Conservation (phyloP, 2,888 invertebrate species). For the Parapristionchus giblindavisi region DNA sequence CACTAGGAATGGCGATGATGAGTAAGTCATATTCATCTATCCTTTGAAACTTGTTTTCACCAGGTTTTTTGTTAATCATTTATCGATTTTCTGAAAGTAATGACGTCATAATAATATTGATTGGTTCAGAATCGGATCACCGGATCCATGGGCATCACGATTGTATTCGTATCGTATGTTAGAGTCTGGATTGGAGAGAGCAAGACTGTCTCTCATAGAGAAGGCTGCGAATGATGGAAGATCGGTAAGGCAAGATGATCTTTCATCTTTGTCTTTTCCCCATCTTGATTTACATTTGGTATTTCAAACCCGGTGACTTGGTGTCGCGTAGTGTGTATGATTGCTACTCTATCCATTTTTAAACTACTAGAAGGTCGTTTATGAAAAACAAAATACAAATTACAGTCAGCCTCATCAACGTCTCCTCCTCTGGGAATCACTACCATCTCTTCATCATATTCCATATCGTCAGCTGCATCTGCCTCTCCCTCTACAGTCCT, state of each 20-base stretch:
- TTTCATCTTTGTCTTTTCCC: neutral
- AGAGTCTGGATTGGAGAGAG: slow-evolving; percentile 51
- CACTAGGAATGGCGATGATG: neutral
- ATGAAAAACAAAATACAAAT: neutral
- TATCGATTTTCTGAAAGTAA: neutral
- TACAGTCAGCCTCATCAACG: slow-evolving; percentile 11
- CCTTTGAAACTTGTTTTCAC: neutral
- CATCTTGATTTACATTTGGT: neutral
- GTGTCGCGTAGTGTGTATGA: neutral
- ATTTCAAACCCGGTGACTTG: neutral
- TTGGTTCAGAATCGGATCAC: slow-evolving; percentile 70
- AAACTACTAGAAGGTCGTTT: too few species aligned
- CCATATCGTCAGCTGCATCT: slow-evolving; percentile 31
- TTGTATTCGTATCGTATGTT: slow-evolving; percentile 77
- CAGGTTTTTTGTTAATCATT: neutral
- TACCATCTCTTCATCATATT: slow-evolving; percentile 44
- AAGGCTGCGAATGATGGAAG: slow-evolving; percentile 1
- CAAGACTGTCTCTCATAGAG: slow-evolving; percentile 41
- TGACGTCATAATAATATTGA: too few species aligned
- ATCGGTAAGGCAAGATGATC: neutral
- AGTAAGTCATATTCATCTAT: neutral
- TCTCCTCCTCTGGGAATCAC: slow-evolving; percentile 39
- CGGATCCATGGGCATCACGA: slow-evolving; percentile 82
- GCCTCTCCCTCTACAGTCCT: slow-evolving; percentile 25
- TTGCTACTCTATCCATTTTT: neutral